phyloP scores from a whole-genome alignment of 2,888 invertebrate species.

The Nipponacmea schrenckii region DNA sequence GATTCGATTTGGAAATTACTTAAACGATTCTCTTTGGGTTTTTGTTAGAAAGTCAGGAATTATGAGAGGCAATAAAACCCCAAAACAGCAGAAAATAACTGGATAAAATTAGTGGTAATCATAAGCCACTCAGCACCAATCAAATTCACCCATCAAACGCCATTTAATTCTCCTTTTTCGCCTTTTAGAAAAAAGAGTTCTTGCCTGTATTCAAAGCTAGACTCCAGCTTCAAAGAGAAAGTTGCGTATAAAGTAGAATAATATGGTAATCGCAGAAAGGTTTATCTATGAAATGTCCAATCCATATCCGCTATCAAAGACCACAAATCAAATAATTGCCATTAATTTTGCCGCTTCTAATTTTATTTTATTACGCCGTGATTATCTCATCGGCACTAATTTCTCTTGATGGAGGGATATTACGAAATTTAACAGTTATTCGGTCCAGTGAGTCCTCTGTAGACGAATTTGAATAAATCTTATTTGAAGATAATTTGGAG shows the following conservation, averaged over 20 bases:
- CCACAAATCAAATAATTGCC: slow-evolving; percentile 2
- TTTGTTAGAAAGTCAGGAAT: not conserved
- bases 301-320: not conserved
- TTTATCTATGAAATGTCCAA: not conserved
- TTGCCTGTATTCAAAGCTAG: not conserved
- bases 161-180: slow-evolving; percentile 6
- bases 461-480: slow-evolving; percentile 5
- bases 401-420: slow-evolving; percentile 7
- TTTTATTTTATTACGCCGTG: slow-evolving; percentile 7
- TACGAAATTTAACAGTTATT: slow-evolving; percentile 9
- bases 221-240: slow-evolving; percentile 2
- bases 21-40: too few species aligned
- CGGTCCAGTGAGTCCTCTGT: not conserved
- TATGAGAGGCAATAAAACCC: not conserved
- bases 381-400: slow-evolving; percentile 7
- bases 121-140: slow-evolving; percentile 4
- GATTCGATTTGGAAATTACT: too few species aligned
- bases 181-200: slow-evolving; percentile 4
- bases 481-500: not conserved
- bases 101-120: not conserved
- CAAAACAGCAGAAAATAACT: not conserved
- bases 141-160: not conserved
- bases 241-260: slow-evolving; percentile 3
- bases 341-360: slow-evolving; percentile 2
- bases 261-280: not conserved